Evolutionary conservation across 1,140 invertebrate species (phyloP), one percentile per base, ranked within the genome.

Genomic region (Cryptotermes secundus): DNA sequence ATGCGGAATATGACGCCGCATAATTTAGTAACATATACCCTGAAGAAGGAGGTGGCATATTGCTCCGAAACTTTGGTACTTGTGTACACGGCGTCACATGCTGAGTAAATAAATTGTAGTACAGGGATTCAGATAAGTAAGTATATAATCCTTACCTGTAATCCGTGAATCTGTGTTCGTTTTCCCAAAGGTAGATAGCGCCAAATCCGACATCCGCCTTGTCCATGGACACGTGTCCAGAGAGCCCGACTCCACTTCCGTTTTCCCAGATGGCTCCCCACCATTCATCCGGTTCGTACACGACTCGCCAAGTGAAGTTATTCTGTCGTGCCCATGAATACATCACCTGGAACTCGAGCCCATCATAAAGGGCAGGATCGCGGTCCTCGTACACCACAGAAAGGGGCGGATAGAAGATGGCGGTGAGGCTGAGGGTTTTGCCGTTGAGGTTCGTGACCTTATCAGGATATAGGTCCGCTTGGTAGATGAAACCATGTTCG

Each of bases 131-230:
- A n/a, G n/a, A n/a, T n/a, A n/a, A n/a, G n/a, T n/a, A n/a, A n/a
- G n/a, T n/a, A n/a, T n/a, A n/a, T n/a, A n/a, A n/a, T n/a, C 3
- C 10, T 49, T n/a, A 72, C 59, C 59, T 72, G 26, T 72, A 72
- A 72, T 72, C 59, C 59, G 59, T 72, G n/a, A 72, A 72, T 7
- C 59, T 7, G 31, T 72, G 59, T 72, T 72, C 59, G n/a, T 72
- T 72, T n/a, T 72, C 59, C 59, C 59, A 72, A 10, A 72, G 59
- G 26, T 72, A 72, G n/a, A 72, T 72, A 7, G 59, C 59, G n/a
- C 59, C 59, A 72, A 72, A 72, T 31, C 59, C 59, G n/a, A 72
- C 59, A 26, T 72, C 59, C 14, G 59, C 59, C 59, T 72, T 72
- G 59, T 72, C 59, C 59, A 72, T 72, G 14, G n/a, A 72, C 59